phyloP scores from a whole-genome alignment of 2,113 vertebrate genomes.

The Ursus arctos region DNA sequence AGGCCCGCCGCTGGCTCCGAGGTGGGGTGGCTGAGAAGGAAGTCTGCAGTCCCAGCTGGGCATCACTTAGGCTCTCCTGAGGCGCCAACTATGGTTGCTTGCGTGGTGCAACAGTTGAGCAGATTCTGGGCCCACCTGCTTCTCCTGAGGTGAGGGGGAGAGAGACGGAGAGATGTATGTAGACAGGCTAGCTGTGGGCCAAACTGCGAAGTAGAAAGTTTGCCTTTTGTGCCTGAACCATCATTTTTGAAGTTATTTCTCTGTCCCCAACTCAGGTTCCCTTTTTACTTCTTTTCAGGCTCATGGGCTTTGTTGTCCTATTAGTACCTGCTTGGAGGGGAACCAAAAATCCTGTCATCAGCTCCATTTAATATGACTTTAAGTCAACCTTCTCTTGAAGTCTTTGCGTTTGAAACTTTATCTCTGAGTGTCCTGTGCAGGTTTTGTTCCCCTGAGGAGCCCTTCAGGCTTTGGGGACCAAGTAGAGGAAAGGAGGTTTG shows the following conservation, averaged over 20 bases:
- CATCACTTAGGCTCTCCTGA: not conserved
- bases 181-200: too few relatives aligned
- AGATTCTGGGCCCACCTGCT: not conserved
- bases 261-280: not conserved
- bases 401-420: not conserved
- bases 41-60: not conserved
- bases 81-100: not conserved
- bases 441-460: not conserved
- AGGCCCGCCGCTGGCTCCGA: not conserved
- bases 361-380: not conserved
- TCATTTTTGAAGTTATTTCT: not conserved
- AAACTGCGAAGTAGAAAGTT: not conserved
- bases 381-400: not conserved
- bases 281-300: not conserved
- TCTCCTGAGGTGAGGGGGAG: not conserved
- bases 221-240: not conserved
- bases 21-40: not conserved
- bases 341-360: not conserved
- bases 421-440: not conserved
- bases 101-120: not conserved
- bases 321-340: not conserved
- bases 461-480: not conserved
- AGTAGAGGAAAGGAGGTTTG: not conserved
- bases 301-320: not conserved
- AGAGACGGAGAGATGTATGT: not conserved